Conservation (phyloP, 1,140 invertebrate species). For the Aphidius gifuensis region DNA sequence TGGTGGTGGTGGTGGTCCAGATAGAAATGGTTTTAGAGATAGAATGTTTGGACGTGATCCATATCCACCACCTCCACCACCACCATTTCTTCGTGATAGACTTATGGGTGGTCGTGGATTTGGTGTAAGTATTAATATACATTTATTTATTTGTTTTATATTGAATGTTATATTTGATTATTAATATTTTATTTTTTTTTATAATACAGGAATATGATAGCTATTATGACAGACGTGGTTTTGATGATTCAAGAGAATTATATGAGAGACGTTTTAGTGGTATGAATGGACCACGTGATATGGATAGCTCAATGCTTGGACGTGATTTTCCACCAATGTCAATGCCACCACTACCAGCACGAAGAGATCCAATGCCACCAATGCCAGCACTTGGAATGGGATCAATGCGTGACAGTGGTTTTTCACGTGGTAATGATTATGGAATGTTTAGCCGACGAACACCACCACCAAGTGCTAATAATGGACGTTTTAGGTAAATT, state of each 20-base stretch:
- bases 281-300: conserved; percentile 60
- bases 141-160: conserved; percentile 15
- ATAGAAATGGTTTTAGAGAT: conserved; percentile 75
- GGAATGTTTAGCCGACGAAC: conserved; percentile 80
- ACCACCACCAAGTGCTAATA: conserved; percentile 60
- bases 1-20: conserved; percentile 70
- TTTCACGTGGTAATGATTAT: conserved; percentile 63
- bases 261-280: conserved; percentile 75
- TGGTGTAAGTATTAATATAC: conserved; percentile 63
- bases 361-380: conserved; percentile 64
- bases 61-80: conserved; percentile 79
- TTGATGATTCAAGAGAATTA: conserved; percentile 72
- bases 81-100: conserved; percentile 80
- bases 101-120: conserved; percentile 75
- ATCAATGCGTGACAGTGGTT: conserved; percentile 57
- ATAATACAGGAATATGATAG: conserved; percentile 70
- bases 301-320: conserved; percentile 60
- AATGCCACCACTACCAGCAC: conserved; percentile 61
- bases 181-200: conserved; percentile 17
- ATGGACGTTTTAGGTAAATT: conserved; percentile 57
- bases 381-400: conserved; percentile 61
- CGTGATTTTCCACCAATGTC: conserved; percentile 65
- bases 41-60: conserved; percentile 79
- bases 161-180: conserved; percentile 8
- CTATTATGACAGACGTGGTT: conserved; percentile 72